Evolutionary conservation across 1,140 invertebrate species (phyloP).

Genomic region (Drosophila saltans): DNA sequence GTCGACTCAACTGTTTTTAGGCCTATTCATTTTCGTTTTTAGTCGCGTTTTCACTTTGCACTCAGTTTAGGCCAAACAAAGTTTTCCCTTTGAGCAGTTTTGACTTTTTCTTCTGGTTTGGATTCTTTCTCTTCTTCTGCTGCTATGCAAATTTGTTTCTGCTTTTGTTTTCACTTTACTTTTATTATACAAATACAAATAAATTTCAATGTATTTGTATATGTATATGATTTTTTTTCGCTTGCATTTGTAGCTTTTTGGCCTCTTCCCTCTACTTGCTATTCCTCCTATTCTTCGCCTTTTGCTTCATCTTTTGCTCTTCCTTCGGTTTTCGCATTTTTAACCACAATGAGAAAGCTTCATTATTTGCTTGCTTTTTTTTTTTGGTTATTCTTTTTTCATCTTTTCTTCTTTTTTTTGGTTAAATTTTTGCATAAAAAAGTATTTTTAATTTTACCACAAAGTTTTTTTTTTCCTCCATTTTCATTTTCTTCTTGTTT

Average conservation of each 20-base stretch:
- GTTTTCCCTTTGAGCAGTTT: slow-evolving; percentile 16
- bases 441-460: slow-evolving; percentile 76
- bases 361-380: slow-evolving; percentile 60
- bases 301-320: slow-evolving; percentile 6
- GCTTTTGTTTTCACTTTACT: slow-evolving; percentile 36
- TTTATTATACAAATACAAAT: slow-evolving; percentile 63
- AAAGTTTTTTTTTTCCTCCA: slow-evolving; percentile 64
- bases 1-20: too few relatives aligned
- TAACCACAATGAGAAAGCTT: slow-evolving; percentile 51
- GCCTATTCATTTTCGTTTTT: not conserved
- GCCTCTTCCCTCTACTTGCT: slow-evolving; percentile 5
- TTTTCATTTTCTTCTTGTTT: slow-evolving; percentile 28
- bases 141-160: slow-evolving; percentile 62
- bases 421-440: slow-evolving; percentile 52
- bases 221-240: slow-evolving; percentile 44
- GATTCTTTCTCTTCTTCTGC: slow-evolving; percentile 19
- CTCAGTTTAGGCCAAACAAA: slow-evolving; percentile 44
- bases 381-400: slow-evolving; percentile 45
- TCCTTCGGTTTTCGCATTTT: slow-evolving; percentile 7
- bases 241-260: slow-evolving; percentile 59
- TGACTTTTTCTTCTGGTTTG: slow-evolving; percentile 15
- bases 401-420: slow-evolving; percentile 60
- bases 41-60: not conserved
- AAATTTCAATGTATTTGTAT: slow-evolving; percentile 65
- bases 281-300: not conserved